Evolutionary conservation across 2,113 vertebrate species (phyloP), one percentile per base, ranked within the genome.

Genomic region (Morphnarchus princeps): DNA sequence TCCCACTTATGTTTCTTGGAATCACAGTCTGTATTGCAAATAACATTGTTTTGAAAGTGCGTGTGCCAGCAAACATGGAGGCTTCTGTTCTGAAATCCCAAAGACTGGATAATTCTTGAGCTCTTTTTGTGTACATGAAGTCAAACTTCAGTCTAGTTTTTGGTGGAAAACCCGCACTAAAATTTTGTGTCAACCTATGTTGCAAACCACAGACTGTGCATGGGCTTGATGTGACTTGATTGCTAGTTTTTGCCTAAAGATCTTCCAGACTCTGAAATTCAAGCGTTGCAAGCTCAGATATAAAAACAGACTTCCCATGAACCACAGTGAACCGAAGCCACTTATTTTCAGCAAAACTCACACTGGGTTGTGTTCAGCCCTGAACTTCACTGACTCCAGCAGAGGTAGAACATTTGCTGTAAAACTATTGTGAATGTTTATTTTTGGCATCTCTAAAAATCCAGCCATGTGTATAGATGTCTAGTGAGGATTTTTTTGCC

Each of bases 301-400:
- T 94, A 96, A 97, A 94, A 91, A 36, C 78, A 90, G 96, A 42
- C 50, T 96, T 96, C 59, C 91, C 89, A 81, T 96, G 94, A 97
- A 91, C 96, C 91, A 62, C 50, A 80, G 87, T 93, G 91, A 95
- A 88, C 84, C 10, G 13, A 34, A 95, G 84, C 29, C 58, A 52
- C 82, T 94, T 80, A 81, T 85, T 96, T 95, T 96, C 82, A 86
- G 78, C 47, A 88, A 58, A 94, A 40, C 71, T 88, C 67, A 0
- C 29, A 3, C 20, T 24, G 80, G 55, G 31, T 81, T 59, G 42
- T 95, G 72, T 57, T 93, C 89, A 96, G 55, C 95, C 91, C 91
- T 97, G 95, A 97, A 90, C 91, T 94, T 73, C 73, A 13, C 7
- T 70, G 93, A 52, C 91, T 96, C 55, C n/a, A 73, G 49, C 71